Percentiles rank a stretch among this genome's conserved stretches.
Conservation (phyloP, 2,113 vertebrate species). For the Plotosus lineatus region DNA sequence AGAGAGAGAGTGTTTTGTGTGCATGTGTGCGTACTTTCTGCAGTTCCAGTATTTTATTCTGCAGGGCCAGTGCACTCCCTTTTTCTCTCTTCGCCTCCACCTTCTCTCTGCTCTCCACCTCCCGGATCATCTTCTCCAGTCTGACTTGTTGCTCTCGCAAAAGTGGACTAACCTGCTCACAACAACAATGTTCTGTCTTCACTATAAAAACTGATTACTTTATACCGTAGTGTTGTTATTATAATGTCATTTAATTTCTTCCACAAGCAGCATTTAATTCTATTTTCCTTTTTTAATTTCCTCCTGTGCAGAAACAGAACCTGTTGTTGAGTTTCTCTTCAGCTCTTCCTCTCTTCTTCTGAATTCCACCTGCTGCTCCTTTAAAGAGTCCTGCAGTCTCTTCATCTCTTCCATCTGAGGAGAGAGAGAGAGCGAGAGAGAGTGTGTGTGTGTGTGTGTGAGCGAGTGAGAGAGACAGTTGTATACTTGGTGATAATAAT, state of each 20-base stretch:
- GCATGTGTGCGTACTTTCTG: slow-evolving; percentile 62
- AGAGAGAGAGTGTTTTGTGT: not conserved
- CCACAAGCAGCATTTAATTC: too few relatives aligned
- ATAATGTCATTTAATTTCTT: too few relatives aligned
- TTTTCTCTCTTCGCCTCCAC: slow-evolving; percentile 61
- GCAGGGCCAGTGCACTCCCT: slow-evolving; percentile 52
- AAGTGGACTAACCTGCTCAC: not conserved
- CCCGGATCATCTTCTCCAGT: slow-evolving; percentile 64
- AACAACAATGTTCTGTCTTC: not conserved
- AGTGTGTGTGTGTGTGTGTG: not conserved
- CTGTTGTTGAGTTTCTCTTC: slow-evolving; percentile 60
- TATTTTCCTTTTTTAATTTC: too few relatives aligned
- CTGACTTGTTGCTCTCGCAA: slow-evolving; percentile 53
- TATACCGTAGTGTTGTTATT: not conserved
- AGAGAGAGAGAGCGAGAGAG: not conserved
- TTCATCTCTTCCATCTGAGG: slow-evolving; percentile 63
- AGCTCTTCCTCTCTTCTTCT: slow-evolving; percentile 60
- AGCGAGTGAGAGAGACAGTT: not conserved
- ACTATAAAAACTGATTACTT: not conserved
- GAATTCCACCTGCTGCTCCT: slow-evolving; percentile 58
- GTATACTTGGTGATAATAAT: not conserved
- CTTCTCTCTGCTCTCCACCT: slow-evolving; percentile 29
- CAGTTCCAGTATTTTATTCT: slow-evolving; percentile 66
- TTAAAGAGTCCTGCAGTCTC: slow-evolving; percentile 59
- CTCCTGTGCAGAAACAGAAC: slow-evolving; percentile 47